Conservation (phyloP, 1,140 invertebrate genomes). For the Anoplolepis gracilipes region DNA sequence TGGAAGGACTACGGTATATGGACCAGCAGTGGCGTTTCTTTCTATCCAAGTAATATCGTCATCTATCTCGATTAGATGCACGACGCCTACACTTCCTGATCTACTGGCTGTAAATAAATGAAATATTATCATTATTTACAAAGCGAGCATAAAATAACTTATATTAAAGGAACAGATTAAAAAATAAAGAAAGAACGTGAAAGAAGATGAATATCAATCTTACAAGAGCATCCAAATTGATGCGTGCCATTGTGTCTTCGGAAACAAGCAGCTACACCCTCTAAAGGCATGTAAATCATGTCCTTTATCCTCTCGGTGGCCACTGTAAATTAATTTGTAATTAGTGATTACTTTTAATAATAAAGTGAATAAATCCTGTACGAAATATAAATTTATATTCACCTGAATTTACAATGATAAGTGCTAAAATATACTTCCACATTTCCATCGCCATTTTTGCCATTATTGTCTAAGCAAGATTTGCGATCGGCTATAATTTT, state of each 20-base stretch:
- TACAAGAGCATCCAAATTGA: constrained; percentile 96
- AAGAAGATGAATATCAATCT: constrained; percentile 79
- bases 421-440: constrained; percentile 59
- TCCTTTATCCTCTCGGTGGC: constrained; percentile 89
- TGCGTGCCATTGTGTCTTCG: constrained; percentile 96
- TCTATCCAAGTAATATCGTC: constrained; percentile 91
- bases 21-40: constrained; percentile 88
- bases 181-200: too few relatives aligned
- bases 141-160: neutral
- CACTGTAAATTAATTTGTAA: constrained; percentile 70
- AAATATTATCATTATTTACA: neutral
- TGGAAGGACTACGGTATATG: constrained; percentile 90
- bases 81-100: constrained; percentile 93
- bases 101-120: constrained; percentile 85
- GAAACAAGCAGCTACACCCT: constrained; percentile 92
- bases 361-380: neutral
- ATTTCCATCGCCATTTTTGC: constrained; percentile 55
- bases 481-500: neutral
- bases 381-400: neutral
- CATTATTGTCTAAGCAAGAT: neutral
- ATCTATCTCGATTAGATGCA: constrained; percentile 90
- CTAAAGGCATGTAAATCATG: constrained; percentile 93
- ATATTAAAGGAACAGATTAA: neutral
- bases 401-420: constrained; percentile 68
- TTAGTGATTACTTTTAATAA: neutral